phyloP scores from a whole-genome alignment of 2,888 invertebrate genomes.

The Polyploca ridens region DNA sequence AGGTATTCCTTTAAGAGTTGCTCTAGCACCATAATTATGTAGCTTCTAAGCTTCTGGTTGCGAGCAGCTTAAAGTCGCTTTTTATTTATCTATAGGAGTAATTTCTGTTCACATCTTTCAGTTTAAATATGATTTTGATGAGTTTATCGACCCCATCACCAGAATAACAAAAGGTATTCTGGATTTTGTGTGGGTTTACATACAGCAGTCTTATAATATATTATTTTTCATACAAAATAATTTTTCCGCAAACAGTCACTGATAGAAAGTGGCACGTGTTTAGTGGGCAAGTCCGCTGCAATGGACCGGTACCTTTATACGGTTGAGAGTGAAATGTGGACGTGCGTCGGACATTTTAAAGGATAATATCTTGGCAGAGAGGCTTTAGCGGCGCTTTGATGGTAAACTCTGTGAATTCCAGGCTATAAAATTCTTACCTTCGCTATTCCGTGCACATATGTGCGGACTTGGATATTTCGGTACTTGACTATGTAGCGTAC shows the following conservation, averaged over 20 bases:
- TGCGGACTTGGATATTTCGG: not conserved
- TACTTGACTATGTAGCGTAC: not conserved
- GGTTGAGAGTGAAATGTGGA: conserved; percentile 55
- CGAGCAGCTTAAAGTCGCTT: too few relatives aligned
- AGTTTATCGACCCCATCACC: too few relatives aligned
- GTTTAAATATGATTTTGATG: too few relatives aligned
- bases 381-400: conserved; percentile 42
- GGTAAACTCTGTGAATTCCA: conserved; percentile 8
- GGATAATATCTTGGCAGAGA: conserved; percentile 52
- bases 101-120: too few relatives aligned
- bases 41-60: too few relatives aligned
- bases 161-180: too few relatives aligned
- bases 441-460: conserved; percentile 2
- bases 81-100: too few relatives aligned
- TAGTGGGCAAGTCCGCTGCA: not conserved
- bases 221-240: not conserved
- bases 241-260: not conserved
- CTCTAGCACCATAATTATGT: too few relatives aligned
- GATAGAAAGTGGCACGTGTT: not conserved
- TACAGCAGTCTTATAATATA: too few relatives aligned
- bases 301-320: conserved; percentile 25
- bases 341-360: conserved; percentile 62
- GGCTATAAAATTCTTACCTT: conserved; percentile 14
- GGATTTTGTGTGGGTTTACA: too few relatives aligned
- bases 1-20: too few relatives aligned